phyloP scores from a whole-genome alignment of 2,797 vertebrate species.

The Ciconia nigra region DNA sequence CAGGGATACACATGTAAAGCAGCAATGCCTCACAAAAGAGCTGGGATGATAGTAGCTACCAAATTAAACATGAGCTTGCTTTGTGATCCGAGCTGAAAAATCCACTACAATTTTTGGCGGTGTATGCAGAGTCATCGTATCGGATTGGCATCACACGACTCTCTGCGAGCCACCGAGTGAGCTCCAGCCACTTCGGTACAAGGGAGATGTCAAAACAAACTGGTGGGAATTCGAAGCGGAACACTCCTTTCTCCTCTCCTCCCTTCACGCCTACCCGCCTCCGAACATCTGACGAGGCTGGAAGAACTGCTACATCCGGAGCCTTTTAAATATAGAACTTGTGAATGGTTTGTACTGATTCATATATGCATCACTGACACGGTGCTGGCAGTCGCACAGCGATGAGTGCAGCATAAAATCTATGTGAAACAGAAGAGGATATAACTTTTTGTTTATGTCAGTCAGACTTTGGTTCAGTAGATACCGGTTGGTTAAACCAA shows the following conservation, averaged over 20 bases:
- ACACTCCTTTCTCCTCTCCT: constrained; percentile 61
- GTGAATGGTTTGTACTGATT: constrained; percentile 69
- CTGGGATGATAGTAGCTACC: constrained; percentile 58
- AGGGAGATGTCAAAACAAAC: constrained; percentile 71
- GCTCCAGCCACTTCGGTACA: constrained; percentile 52
- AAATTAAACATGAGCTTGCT: constrained; percentile 73
- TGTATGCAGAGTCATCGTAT: constrained; percentile 73
- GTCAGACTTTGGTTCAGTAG: constrained; percentile 34
- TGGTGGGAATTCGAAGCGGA: constrained; percentile 64
- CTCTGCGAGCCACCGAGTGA: constrained; percentile 66
- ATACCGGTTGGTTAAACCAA: not conserved
- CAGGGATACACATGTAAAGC: constrained; percentile 52
- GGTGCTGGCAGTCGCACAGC: constrained; percentile 47
- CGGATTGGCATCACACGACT: constrained; percentile 45
- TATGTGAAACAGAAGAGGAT: constrained; percentile 25
- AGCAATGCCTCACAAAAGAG: constrained; percentile 58
- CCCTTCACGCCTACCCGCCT: constrained; percentile 65
- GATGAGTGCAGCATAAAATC: constrained; percentile 61
- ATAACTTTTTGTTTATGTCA: constrained; percentile 63
- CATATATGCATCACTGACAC: constrained; percentile 66
- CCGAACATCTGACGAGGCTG: constrained; percentile 72
- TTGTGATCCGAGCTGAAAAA: constrained; percentile 67
- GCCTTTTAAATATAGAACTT: constrained; percentile 69
- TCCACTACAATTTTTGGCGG: constrained; percentile 51
- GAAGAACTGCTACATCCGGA: constrained; percentile 69